Evolutionary conservation across 1,140 invertebrate genomes (phyloP).

Genomic region (Galleria mellonella): DNA sequence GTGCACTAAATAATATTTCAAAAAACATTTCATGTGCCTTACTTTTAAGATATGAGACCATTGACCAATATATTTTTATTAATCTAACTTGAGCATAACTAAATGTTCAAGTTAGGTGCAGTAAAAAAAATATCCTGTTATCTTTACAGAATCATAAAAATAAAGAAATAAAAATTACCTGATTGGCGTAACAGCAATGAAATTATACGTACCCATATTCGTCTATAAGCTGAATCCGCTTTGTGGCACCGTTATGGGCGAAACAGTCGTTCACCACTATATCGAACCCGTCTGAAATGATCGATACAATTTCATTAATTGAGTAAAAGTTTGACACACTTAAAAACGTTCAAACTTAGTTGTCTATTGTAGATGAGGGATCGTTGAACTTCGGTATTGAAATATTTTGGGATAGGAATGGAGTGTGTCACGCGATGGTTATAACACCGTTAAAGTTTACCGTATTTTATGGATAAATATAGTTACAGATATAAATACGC

Average conservation of each 20-base stretch:
- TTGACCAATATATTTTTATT: too few species aligned
- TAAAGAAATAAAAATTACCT: too few species aligned
- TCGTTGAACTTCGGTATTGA: slow-evolving; percentile 2
- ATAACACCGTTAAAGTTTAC: slow-evolving; percentile 5
- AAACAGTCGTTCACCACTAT: slow-evolving; percentile 97
- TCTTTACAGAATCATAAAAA: too few species aligned
- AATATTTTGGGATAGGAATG: neutral
- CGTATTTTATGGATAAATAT: too few species aligned
- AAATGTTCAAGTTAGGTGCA: too few species aligned
- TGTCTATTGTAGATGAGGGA: neutral
- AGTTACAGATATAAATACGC: too few species aligned
- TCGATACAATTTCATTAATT: slow-evolving; percentile 10
- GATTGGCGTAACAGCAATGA: too few species aligned
- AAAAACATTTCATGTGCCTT: too few species aligned
- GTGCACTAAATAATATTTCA: too few species aligned
- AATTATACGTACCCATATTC: slow-evolving; percentile 85
- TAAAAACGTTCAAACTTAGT: neutral
- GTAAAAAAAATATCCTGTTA: too few species aligned
- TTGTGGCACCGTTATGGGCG: slow-evolving; percentile 94
- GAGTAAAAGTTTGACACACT: slow-evolving; percentile 27
- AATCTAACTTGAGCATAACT: too few species aligned
- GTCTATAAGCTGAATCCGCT: slow-evolving; percentile 93
- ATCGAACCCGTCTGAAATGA: slow-evolving; percentile 90
- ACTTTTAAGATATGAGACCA: too few species aligned
- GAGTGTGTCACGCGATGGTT: slow-evolving; percentile 6